phyloP scores from a whole-genome alignment of 2,113 vertebrate genomes.

The Amazona guildingii region DNA sequence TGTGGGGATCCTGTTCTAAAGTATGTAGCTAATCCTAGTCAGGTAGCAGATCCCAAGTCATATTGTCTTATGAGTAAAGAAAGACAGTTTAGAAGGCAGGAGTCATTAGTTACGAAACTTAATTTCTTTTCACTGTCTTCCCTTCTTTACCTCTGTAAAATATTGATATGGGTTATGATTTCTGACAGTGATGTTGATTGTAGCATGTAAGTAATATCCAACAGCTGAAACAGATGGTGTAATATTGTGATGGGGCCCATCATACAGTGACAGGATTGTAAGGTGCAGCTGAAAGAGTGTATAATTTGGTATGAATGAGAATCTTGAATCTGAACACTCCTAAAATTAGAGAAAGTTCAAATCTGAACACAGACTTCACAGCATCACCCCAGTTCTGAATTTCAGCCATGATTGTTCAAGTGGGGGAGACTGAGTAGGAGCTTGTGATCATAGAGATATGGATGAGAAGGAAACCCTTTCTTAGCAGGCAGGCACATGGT shows the following conservation, averaged over 20 bases:
- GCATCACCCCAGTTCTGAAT: background rate
- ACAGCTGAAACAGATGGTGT: background rate
- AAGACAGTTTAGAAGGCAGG: background rate
- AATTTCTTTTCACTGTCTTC: conserved; percentile 32
- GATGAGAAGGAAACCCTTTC: background rate
- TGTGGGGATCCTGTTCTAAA: conserved; percentile 27
- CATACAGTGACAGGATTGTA: background rate
- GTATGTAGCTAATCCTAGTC: background rate
- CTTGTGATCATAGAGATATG: background rate
- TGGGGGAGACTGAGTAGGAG: background rate
- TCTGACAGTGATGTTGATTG: conserved; percentile 3
- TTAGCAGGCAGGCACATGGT: background rate
- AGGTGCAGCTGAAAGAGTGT: background rate
- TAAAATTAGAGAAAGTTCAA: background rate
- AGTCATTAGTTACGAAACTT: conserved; percentile 16
- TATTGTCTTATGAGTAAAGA: conserved; percentile 8
- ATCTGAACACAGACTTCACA: background rate
- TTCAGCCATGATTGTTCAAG: background rate
- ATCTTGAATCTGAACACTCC: background rate
- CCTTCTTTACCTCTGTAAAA: conserved; percentile 8
- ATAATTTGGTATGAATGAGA: background rate
- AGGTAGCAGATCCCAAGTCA: conserved; percentile 33
- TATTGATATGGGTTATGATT: conserved; percentile 13
- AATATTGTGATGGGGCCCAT: background rate
- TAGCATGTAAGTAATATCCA: background rate